These are phyloP conservation scores for Pollachius pollachius DNA, from an alignment of 2,113 vertebrate genomes.

Conservation along the genomic window DNA sequence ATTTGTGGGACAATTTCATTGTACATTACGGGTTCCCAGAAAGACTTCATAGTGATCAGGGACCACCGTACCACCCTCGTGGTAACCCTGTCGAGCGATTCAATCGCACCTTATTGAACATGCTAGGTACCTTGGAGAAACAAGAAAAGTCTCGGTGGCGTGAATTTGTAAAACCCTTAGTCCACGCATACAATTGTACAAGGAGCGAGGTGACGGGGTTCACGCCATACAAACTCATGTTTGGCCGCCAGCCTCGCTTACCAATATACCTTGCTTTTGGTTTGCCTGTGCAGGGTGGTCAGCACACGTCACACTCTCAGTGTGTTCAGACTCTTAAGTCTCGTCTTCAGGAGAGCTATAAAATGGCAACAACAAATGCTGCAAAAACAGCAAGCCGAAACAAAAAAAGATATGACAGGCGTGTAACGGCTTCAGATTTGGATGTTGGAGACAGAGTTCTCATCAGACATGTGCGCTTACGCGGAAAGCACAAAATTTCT, in stretches of 20 bases:
- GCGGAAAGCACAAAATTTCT: background rate
- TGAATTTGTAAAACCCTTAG: background rate
- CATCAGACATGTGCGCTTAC: background rate
- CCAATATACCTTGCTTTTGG: background rate
- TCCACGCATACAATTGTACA: background rate
- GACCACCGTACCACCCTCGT: background rate
- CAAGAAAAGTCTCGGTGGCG: background rate
- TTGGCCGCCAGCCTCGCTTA: background rate
- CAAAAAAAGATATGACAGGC: background rate
- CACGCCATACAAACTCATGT: background rate
- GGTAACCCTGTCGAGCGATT: constrained; percentile 1
- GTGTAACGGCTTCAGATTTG: background rate
- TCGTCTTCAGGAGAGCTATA: background rate
- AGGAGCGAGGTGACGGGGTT: no score
- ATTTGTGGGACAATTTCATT: background rate
- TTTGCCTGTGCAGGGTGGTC: background rate
- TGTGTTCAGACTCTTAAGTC: background rate
- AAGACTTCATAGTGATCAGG: background rate
- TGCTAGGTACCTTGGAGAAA: background rate
- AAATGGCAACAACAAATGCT: background rate
- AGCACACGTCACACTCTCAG: background rate
- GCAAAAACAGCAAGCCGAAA: background rate
- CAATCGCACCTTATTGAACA: background rate
- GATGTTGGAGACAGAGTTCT: background rate
- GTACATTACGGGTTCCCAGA: no score